Conservation (phyloP, 2,888 invertebrate genomes). For the Ramazzottius varieornatus region DNA sequence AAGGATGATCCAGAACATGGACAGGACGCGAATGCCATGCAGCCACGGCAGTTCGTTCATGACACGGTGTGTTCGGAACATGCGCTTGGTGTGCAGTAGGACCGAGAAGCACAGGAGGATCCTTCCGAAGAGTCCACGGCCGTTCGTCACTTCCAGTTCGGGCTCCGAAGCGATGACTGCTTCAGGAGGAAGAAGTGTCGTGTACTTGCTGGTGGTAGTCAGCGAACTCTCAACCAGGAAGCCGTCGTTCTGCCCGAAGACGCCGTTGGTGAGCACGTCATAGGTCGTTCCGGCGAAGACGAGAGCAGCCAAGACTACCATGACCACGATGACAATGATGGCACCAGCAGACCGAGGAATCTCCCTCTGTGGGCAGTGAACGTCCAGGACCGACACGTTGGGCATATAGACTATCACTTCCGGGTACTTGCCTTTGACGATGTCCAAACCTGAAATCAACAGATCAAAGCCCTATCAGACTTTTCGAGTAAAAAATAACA, state of each 20-base stretch:
- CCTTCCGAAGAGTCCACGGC: neutral
- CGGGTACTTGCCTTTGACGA: too few relatives aligned
- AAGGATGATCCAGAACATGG: neutral
- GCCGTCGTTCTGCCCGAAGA: neutral
- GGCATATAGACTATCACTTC: too few relatives aligned
- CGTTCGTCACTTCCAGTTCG: neutral
- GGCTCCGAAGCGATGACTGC: neutral
- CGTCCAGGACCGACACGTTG: neutral
- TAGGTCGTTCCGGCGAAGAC: neutral
- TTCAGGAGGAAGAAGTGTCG: neutral
- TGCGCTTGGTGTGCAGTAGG: neutral
- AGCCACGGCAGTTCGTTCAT: neutral
- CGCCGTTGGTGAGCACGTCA: neutral
- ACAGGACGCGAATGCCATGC: neutral
- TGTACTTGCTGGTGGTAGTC: neutral
- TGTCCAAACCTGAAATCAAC: too few relatives aligned
- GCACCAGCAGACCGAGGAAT: neutral
- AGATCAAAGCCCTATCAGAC: too few relatives aligned
- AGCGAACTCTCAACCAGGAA: neutral
- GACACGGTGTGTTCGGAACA: neutral
- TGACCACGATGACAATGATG: neutral
- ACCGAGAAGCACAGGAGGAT: neutral
- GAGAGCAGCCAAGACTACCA: neutral
- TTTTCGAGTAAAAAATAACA: too few relatives aligned
- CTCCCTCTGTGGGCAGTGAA: neutral